Percentiles rank a stretch among this genome's conserved stretches.
Evolutionary conservation across 1,140 invertebrate genomes (phyloP).

Genomic region (Tenebrio molitor): DNA sequence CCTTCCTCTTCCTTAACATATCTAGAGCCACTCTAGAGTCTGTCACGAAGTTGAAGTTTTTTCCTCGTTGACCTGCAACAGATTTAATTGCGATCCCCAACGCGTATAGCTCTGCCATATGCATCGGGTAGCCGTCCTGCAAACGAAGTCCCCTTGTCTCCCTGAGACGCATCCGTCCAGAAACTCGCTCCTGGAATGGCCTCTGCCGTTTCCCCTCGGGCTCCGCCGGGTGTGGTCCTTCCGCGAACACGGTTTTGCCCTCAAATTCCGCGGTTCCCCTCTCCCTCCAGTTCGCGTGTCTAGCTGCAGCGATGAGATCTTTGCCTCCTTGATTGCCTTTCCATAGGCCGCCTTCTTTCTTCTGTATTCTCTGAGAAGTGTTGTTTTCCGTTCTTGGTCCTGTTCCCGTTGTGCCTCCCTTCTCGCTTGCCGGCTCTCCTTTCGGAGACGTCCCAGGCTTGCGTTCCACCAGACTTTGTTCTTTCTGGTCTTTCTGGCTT

Average conservation of each 20-base stretch:
- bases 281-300: neutral
- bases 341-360: neutral
- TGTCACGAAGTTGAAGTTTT: neutral
- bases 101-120: constrained; percentile 19
- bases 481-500: neutral
- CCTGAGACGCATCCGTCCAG: neutral
- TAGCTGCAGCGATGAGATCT: neutral
- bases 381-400: neutral
- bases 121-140: neutral
- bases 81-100: neutral
- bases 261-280: neutral
- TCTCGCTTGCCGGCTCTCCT: neutral
- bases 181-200: neutral
- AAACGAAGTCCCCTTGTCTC: neutral
- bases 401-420: neutral
- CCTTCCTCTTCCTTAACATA: constrained; percentile 5
- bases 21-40: constrained; percentile 23
- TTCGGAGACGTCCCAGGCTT: neutral
- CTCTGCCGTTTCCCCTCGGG: neutral
- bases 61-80: too few species aligned
- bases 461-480: neutral
- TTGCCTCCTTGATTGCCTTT: neutral
- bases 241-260: neutral
- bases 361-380: neutral
- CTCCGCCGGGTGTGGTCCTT: constrained; percentile 10